phyloP scores from a whole-genome alignment of 1,140 invertebrate species.

The Potamilus streckersoni region DNA sequence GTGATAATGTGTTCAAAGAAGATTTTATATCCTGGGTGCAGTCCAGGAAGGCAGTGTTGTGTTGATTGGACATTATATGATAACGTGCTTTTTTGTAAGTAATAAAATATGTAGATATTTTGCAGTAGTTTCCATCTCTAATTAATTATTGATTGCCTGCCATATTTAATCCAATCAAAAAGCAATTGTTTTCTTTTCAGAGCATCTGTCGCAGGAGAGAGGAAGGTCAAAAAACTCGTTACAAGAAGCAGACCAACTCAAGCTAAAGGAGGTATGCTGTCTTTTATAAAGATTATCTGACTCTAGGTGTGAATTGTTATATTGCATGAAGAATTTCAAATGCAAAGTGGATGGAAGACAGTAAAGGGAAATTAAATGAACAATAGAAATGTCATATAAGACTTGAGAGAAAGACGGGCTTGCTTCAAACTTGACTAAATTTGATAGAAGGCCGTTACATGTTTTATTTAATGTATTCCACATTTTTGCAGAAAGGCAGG shows the following conservation, averaged over 20 bases:
- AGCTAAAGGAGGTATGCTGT: conserved; percentile 55
- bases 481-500: no score
- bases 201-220: conserved; percentile 54
- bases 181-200: conserved; percentile 34
- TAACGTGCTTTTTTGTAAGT: neutral
- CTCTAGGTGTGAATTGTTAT: neutral
- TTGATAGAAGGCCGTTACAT: no score
- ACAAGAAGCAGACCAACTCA: conserved; percentile 50
- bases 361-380: neutral
- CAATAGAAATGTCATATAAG: neutral
- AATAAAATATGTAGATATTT: neutral
- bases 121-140: neutral
- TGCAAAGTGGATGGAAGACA: neutral
- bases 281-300: neutral
- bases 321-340: neutral
- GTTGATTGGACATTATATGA: neutral
- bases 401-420: neutral
- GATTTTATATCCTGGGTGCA: neutral
- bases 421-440: neutral
- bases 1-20: neutral
- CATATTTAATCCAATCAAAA: neutral
- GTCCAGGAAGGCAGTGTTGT: neutral
- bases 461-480: no score
- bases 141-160: neutral
- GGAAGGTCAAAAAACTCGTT: conserved; percentile 51